These are phyloP conservation scores for Reticulitermes speratus DNA, from an alignment of 1,140 invertebrate species.

Conservation along the genomic window DNA sequence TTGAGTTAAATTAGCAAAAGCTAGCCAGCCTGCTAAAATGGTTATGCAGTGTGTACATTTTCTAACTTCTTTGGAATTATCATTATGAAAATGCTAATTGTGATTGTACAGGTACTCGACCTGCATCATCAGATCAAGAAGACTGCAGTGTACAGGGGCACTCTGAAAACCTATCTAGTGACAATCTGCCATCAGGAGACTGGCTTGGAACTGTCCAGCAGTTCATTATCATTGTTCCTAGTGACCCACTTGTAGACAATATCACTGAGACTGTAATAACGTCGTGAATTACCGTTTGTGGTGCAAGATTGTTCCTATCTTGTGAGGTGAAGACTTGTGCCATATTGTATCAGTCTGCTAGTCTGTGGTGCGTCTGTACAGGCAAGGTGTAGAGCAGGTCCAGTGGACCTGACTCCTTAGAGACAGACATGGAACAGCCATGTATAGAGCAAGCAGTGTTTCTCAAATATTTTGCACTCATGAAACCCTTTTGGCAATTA, in stretches of 20 bases:
- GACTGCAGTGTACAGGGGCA: neutral
- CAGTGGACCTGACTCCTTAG: no score
- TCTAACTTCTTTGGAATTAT: no score
- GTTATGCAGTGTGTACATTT: no score
- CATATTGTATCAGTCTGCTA: neutral
- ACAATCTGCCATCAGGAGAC: neutral
- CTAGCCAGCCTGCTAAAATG: no score
- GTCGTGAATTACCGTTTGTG: neutral
- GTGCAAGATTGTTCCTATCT: neutral
- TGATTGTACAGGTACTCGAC: no score
- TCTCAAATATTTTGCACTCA: no score
- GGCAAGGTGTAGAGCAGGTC: neutral
- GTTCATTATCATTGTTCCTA: slow-evolving; percentile 25
- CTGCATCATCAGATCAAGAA: neutral
- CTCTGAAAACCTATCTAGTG: neutral
- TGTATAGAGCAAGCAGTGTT: no score
- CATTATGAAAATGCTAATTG: no score
- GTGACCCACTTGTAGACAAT: neutral
- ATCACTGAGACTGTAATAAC: slow-evolving; percentile 19
- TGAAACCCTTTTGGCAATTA: no score
- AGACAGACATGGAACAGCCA: no score
- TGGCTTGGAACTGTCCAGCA: slow-evolving; percentile 5
- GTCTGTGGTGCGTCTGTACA: neutral
- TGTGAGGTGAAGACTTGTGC: neutral
- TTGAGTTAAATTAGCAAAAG: no score